A percentile compares a stretch with the other conserved stretches of the same genome.
Evolutionary conservation across 2,797 vertebrate genomes (phyloP).

Genomic region (Petrocephalus sullivani): DNA sequence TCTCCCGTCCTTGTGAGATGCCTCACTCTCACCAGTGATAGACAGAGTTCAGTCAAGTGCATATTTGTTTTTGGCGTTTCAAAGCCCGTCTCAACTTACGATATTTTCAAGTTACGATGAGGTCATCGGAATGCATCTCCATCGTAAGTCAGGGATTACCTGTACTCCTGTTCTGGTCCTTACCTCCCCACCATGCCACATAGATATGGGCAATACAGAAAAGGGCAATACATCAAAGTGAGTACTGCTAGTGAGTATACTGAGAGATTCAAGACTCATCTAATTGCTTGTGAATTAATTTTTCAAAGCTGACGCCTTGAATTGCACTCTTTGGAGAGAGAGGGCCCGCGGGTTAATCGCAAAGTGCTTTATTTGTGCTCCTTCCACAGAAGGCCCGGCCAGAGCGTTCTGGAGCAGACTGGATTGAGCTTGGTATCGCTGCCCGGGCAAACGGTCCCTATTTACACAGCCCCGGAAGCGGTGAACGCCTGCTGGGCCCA

Average conservation of each 20-base stretch:
- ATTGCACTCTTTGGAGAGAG: neutral
- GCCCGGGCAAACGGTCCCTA: neutral
- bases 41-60: no score
- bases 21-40: no score
- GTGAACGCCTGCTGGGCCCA: neutral
- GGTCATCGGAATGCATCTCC: no score
- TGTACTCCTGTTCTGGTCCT: neutral
- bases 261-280: neutral
- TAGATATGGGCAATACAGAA: neutral
- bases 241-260: no score
- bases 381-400: neutral
- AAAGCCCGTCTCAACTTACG: no score
- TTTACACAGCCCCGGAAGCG: constrained; percentile 4
- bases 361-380: neutral
- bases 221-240: neutral
- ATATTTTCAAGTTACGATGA: no score
- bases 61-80: no score
- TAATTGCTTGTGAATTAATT: neutral
- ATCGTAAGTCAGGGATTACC: no score
- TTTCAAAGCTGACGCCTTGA: neutral
- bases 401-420: neutral
- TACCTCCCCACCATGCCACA: neutral
- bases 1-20: no score
- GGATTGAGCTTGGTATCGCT: neutral
- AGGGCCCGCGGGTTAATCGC: neutral